phyloP scores from a whole-genome alignment of 92 coral and sea anemone species.

The Epizoanthus fatuus region DNA sequence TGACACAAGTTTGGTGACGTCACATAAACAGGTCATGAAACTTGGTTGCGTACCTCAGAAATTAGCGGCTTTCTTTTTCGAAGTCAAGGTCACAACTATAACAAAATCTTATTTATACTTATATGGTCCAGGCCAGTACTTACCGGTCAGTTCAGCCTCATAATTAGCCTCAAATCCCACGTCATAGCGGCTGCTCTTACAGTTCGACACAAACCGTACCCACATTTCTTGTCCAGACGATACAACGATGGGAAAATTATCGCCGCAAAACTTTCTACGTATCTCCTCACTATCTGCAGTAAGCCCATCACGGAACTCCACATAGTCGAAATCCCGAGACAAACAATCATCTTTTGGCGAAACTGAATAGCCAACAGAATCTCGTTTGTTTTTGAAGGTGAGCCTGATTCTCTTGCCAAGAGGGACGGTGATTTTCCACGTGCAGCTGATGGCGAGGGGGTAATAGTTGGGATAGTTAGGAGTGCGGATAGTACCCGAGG shows the following conservation, averaged over 20 bases:
- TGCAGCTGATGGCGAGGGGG: conserved; percentile 77
- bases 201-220: conserved; percentile 32
- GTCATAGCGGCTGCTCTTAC: neutral
- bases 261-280: conserved; percentile 13
- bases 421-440: conserved; percentile 79
- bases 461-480: conserved; percentile 72
- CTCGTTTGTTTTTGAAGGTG: conserved; percentile 19
- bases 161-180: conserved; percentile 24
- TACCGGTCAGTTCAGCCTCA: conserved; percentile 31
- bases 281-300: conserved; percentile 44
- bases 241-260: conserved; percentile 19
- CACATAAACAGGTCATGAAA: too few species aligned
- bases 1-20: too few species aligned
- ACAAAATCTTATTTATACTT: neutral
- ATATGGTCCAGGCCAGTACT: neutral
- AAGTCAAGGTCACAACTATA: neutral
- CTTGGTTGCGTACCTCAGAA: neutral
- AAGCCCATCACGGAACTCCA: conserved; percentile 56
- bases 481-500: conserved; percentile 63
- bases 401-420: conserved; percentile 65
- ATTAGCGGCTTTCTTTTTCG: neutral
- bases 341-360: neutral
- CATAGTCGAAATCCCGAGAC: conserved; percentile 35
- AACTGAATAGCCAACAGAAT: conserved; percentile 10
- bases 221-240: conserved; percentile 38